Evolutionary conservation across 2,888 invertebrate species (phyloP).

Genomic region (Melanostoma mellinum): DNA sequence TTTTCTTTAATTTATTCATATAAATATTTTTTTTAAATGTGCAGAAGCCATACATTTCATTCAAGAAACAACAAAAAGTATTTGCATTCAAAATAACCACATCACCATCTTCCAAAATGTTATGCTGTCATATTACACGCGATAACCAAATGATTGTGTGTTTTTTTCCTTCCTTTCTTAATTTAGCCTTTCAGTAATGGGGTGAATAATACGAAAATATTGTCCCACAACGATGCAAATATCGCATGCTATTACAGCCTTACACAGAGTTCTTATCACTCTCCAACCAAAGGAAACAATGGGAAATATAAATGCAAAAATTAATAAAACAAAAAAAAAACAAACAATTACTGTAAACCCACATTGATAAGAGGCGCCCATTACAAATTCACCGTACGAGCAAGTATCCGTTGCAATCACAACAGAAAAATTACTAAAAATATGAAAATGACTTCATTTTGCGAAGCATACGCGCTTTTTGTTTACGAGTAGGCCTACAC

Average conservation of each 20-base stretch:
- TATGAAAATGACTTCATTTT: constrained; percentile 27
- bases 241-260: neutral
- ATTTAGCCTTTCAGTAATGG: neutral
- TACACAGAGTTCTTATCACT: constrained; percentile 8
- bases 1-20: no score
- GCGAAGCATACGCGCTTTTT: constrained; percentile 6
- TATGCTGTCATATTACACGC: no score
- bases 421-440: constrained; percentile 20
- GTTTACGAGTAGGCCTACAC: neutral
- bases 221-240: constrained; percentile 21
- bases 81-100: no score
- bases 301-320: neutral
- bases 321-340: neutral
- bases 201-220: neutral
- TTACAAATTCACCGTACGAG: constrained; percentile 25
- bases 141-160: no score
- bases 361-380: constrained; percentile 37
- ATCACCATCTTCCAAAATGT: no score
- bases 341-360: constrained; percentile 10
- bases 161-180: neutral
- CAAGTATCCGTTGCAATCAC: constrained; percentile 28
- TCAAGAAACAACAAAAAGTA: no score
- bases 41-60: no score
- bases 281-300: constrained; percentile 27
- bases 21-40: no score